Conservation (phyloP, 1,140 invertebrate genomes). For the Magallana ariakensis region DNA sequence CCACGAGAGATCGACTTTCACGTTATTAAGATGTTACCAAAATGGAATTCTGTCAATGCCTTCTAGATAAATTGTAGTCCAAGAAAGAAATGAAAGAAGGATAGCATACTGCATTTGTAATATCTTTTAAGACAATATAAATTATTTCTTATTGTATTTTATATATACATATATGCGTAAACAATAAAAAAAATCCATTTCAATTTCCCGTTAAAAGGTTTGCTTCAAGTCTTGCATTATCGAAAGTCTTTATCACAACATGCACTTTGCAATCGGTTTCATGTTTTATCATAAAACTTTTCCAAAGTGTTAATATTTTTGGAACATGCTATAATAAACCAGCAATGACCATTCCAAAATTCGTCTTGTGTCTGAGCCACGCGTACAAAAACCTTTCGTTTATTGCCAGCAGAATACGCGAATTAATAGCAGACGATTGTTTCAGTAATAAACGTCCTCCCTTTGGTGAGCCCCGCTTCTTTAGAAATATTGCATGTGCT, state of each 20-base stretch:
- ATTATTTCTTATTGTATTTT: not conserved
- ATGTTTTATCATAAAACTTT: not conserved
- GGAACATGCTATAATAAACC: no score
- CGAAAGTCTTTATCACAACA: not conserved
- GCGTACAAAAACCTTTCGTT: no score
- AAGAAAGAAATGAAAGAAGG: not conserved
- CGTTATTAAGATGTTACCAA: slow-evolving; percentile 32
- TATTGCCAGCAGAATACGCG: no score
- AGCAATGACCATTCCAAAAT: no score
- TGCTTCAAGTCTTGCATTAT: not conserved
- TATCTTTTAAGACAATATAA: not conserved
- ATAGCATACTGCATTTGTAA: not conserved
- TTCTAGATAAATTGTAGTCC: not conserved
- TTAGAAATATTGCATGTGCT: slow-evolving; percentile 24
- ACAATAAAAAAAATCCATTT: not conserved
- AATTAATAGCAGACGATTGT: no score
- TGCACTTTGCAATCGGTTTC: not conserved
- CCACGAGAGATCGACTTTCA: slow-evolving; percentile 15
- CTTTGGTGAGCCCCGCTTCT: not conserved
- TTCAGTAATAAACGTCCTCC: not conserved
- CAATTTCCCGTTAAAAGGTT: slow-evolving; percentile 6
- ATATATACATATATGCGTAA: not conserved
- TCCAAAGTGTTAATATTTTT: no score
- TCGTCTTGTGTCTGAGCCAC: no score
- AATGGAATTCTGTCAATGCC: not conserved